Conservation (phyloP, 2,113 vertebrate species). For the Mormoops blainvillei region DNA sequence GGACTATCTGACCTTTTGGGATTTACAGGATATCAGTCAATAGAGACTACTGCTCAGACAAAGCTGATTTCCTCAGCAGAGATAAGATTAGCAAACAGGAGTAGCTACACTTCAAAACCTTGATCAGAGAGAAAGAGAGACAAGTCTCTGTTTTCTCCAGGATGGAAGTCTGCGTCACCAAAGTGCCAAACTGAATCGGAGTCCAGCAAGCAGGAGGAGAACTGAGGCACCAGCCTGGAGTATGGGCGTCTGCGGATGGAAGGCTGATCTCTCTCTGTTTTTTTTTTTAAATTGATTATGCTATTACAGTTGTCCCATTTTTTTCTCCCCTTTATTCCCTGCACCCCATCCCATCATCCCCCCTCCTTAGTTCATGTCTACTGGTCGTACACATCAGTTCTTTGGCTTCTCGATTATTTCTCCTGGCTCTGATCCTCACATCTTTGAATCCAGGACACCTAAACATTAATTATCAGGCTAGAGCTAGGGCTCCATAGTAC, state of each 20-base stretch:
- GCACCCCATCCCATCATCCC: too few relatives aligned
- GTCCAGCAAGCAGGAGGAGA: neutral
- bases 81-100: neutral
- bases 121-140: neutral
- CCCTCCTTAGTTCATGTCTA: too few relatives aligned
- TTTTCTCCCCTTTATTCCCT: too few relatives aligned
- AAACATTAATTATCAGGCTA: neutral
- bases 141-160: neutral
- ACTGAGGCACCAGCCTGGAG: neutral
- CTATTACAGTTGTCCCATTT: too few relatives aligned
- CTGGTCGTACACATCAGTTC: too few relatives aligned
- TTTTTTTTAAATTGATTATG: too few relatives aligned
- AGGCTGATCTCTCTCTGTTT: neutral
- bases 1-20: neutral
- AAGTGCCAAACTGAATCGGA: neutral
- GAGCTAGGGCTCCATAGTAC: neutral
- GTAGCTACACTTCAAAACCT: neutral
- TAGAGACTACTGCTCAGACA: neutral
- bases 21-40: neutral
- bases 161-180: neutral
- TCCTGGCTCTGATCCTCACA: constrained; percentile 19
- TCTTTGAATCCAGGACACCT: neutral
- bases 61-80: constrained; percentile 4
- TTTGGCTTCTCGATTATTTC: too few relatives aligned
- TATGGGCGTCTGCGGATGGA: neutral